A percentile compares a stretch with the other conserved stretches of the same genome.
Evolutionary conservation across 2,888 invertebrate species (phyloP).

Genomic region (Lapara coniferarum): DNA sequence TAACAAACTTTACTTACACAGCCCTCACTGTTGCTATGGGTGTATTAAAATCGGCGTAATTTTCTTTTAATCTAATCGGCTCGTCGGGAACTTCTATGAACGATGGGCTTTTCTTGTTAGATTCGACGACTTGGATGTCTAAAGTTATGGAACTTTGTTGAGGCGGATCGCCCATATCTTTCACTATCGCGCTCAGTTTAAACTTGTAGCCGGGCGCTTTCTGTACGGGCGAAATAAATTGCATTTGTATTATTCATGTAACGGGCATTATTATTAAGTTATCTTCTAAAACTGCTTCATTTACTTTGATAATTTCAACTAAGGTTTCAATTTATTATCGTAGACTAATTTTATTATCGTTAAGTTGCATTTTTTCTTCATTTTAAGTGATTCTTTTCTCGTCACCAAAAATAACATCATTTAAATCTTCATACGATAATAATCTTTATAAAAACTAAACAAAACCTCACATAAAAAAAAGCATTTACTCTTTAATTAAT

Average conservation of each 20-base stretch:
- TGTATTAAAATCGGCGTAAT: constrained; percentile 87
- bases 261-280: neutral
- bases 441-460: too few species aligned
- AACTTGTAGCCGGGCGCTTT: constrained; percentile 86
- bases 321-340: too few species aligned
- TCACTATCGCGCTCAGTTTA: constrained; percentile 89
- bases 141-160: constrained; percentile 89
- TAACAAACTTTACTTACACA: constrained; percentile 76
- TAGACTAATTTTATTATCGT: neutral
- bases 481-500: neutral
- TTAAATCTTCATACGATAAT: neutral
- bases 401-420: too few species aligned
- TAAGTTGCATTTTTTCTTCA: neutral
- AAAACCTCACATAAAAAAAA: too few species aligned
- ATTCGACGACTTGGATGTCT: constrained; percentile 92
- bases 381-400: too few species aligned
- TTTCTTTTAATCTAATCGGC: constrained; percentile 88
- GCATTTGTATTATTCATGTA: constrained; percentile 32
- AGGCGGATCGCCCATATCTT: constrained; percentile 87
- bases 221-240: constrained; percentile 65
- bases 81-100: constrained; percentile 86
- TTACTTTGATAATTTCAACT: neutral
- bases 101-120: constrained; percentile 92
- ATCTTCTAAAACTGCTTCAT: neutral
- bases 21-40: constrained; percentile 89